These are phyloP conservation scores for Onchidella celtica DNA, from an alignment of 2,888 invertebrate species.

Conservation along the genomic window DNA sequence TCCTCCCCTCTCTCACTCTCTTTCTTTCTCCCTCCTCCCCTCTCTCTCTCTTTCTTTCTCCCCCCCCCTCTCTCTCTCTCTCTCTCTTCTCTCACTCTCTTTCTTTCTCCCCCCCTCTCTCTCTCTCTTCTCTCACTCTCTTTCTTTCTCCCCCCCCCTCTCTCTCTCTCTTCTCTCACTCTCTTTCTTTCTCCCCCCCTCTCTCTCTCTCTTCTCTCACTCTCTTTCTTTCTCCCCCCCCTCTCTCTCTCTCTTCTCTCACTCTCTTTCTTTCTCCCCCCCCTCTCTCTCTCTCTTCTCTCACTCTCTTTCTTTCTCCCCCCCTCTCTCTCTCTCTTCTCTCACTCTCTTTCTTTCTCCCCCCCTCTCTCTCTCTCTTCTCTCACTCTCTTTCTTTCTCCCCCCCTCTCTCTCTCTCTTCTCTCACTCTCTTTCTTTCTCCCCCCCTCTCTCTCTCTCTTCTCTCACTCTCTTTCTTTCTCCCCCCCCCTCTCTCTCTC, in stretches of 20 bases:
- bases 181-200: neutral
- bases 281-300: neutral
- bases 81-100: neutral
- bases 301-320: neutral
- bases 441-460: neutral
- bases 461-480: neutral
- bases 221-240: neutral
- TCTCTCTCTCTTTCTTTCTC: slow-evolving; percentile 10
- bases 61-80: neutral
- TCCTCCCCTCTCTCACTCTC: neutral
- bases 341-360: neutral
- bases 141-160: neutral
- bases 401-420: neutral
- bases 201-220: neutral
- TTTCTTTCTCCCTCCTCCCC: neutral
- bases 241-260: neutral
- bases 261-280: neutral
- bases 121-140: neutral
- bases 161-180: neutral
- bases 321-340: neutral
- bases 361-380: slow-evolving; percentile 5
- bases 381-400: neutral
- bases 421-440: neutral
- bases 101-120: neutral
- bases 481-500: neutral